Evolutionary conservation across 2,113 vertebrate species (phyloP).

Genomic region (Dasyprocta punctata): DNA sequence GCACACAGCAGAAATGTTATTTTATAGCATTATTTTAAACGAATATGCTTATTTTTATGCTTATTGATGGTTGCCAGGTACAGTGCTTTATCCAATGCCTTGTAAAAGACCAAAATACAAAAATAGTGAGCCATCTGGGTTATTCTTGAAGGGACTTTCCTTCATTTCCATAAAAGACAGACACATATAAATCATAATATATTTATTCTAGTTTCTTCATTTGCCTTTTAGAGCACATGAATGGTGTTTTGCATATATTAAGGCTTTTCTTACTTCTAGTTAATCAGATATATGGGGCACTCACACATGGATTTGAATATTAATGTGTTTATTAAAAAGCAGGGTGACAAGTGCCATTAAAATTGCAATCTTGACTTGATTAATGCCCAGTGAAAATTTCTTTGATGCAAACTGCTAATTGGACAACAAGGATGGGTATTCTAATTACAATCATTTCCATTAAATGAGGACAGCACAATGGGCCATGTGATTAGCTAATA

Average conservation of each 20-base stretch:
- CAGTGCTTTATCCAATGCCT: slow-evolving; percentile 22
- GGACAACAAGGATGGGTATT: slow-evolving; percentile 23
- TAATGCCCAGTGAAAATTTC: slow-evolving; percentile 60
- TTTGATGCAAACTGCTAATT: slow-evolving; percentile 59
- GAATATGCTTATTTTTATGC: not conserved
- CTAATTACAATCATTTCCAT: slow-evolving; percentile 61
- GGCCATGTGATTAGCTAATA: not conserved
- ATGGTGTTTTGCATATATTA: slow-evolving; percentile 57
- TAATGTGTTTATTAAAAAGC: slow-evolving; percentile 75
- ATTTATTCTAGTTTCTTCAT: slow-evolving; percentile 53
- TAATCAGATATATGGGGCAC: slow-evolving; percentile 65
- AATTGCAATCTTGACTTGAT: slow-evolving; percentile 70
- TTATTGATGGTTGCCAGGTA: not conserved
- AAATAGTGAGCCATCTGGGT: slow-evolving; percentile 45
- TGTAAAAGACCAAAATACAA: slow-evolving; percentile 57
- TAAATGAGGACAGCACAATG: slow-evolving; percentile 42
- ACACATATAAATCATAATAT: slow-evolving; percentile 57
- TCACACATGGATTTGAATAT: slow-evolving; percentile 74
- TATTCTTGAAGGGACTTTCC: slow-evolving; percentile 31
- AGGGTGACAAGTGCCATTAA: slow-evolving; percentile 61
- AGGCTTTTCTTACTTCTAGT: slow-evolving; percentile 56
- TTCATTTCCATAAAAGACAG: slow-evolving; percentile 71
- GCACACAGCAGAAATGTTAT: not conserved
- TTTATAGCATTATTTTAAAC: slow-evolving; percentile 42
- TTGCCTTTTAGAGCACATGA: slow-evolving; percentile 60